phyloP scores from a whole-genome alignment of 2,888 invertebrate genomes.

The Sarcophaga carnaria region DNA sequence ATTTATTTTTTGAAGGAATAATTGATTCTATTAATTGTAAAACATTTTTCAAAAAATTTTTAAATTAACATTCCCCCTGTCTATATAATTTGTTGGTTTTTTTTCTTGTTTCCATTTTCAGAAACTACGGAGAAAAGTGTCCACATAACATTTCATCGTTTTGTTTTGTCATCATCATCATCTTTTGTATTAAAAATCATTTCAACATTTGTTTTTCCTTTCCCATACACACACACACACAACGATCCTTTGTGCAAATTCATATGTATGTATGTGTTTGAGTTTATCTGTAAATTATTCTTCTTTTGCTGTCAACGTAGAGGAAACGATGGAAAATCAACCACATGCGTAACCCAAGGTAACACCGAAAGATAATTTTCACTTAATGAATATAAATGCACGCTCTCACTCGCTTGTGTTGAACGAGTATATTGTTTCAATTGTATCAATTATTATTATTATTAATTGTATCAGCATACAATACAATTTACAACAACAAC shows the following conservation, averaged over 20 bases:
- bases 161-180: constrained; percentile 23
- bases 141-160: constrained; percentile 24
- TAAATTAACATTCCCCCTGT: too few relatives aligned
- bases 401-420: neutral
- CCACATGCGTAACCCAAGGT: constrained; percentile 56
- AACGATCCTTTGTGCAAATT: too few relatives aligned
- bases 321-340: constrained; percentile 24
- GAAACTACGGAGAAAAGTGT: neutral
- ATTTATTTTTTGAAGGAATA: too few relatives aligned
- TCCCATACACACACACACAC: neutral
- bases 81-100: too few relatives aligned
- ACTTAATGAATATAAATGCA: constrained; percentile 62
- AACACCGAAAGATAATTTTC: constrained; percentile 55
- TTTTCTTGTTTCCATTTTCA: too few relatives aligned
- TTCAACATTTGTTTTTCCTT: neutral
- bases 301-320: constrained; percentile 5
- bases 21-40: too few relatives aligned
- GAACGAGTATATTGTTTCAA: constrained; percentile 8
- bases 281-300: neutral
- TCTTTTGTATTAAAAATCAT: constrained; percentile 9
- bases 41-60: too few relatives aligned
- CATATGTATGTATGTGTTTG: neutral
- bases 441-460: too few relatives aligned
- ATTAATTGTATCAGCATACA: too few relatives aligned
- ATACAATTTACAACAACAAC: neutral